Conservation (phyloP, 2,113 vertebrate genomes). For the Tyto alba region DNA sequence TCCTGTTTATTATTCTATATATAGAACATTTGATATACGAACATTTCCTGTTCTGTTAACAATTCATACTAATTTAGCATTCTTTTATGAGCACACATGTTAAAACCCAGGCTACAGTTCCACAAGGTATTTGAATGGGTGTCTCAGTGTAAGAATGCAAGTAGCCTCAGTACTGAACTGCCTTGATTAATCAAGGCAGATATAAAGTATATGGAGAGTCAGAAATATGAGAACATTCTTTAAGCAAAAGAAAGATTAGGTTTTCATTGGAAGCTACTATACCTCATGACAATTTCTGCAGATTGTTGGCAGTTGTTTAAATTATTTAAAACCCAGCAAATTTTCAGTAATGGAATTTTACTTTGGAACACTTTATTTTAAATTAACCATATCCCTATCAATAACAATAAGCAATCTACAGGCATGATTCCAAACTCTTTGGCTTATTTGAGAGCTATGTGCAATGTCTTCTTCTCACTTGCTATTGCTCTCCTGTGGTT, state of each 20-base stretch:
- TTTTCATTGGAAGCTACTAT: constrained; percentile 28
- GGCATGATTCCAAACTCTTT: neutral
- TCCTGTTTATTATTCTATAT: constrained; percentile 20
- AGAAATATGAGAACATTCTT: constrained; percentile 7
- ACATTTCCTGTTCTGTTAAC: neutral
- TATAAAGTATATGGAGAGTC: neutral
- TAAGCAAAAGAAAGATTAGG: constrained; percentile 12
- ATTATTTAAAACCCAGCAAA: neutral
- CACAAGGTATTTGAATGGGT: neutral
- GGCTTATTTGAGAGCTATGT: neutral
- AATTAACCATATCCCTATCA: constrained; percentile 39
- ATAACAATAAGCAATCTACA: constrained; percentile 15
- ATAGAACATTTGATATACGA: neutral
- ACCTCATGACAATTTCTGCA: neutral
- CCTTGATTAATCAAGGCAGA: constrained; percentile 19
- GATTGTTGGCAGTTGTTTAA: neutral
- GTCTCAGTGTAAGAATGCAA: neutral
- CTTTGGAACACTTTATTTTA: constrained; percentile 28
- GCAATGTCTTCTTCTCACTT: neutral
- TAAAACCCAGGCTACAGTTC: neutral
- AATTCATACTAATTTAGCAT: neutral
- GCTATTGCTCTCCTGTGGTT: neutral
- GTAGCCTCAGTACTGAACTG: neutral
- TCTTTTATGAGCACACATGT: neutral
- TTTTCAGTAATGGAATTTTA: constrained; percentile 37